Evolutionary conservation across 2,113 vertebrate genomes (phyloP), one percentile per base, ranked within the genome.

Genomic region (Uria aalge): DNA sequence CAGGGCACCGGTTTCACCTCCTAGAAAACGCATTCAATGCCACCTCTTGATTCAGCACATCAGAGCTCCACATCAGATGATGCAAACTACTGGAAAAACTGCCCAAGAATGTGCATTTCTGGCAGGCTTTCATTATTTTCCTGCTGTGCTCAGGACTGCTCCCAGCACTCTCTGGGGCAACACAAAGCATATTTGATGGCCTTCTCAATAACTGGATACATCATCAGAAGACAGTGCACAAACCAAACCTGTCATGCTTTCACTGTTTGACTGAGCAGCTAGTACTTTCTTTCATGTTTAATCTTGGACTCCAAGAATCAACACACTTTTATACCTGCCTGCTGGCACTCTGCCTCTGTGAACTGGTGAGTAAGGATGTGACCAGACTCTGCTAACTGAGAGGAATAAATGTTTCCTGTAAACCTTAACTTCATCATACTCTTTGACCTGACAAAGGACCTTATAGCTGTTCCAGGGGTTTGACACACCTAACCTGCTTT

Each of bases 101-200:
- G 92, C 45, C 72, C 9, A 4, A 30, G 85, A 62, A 66, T 19
- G 0, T 2, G 5, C 26, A 2, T 4, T 57, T 4, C 85, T 90
- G 93, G 79, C 82, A 88, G 67, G 14, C 34, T 81, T 66, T 18
- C 12, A 22, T 11, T 45, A 34, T 53, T 62, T 41, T 62, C 90
- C 81, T 45, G 92, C 93, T 85, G 93, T 74, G 87, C 82, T 41
- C 77, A 60, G 69, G 48, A 26, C 71, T 60, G 82, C n/a, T 77
- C 80, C 90, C 92, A 74, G 34, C 76, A 38, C 78, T 32, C 66
- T 41, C 36, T 17, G 29, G 59, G 83, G 74, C 80, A 47, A 8
- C 38, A 72, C 60, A 55, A 34, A 64, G 77, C 2, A 1, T 11
- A 0, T 60, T 56, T 41, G 83, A 79, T 57, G 88, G 64, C 78